These are phyloP conservation scores for Actinopyga echinites DNA, from an alignment of 53 echinoderm and acorn worm species.

Conservation along the genomic window DNA sequence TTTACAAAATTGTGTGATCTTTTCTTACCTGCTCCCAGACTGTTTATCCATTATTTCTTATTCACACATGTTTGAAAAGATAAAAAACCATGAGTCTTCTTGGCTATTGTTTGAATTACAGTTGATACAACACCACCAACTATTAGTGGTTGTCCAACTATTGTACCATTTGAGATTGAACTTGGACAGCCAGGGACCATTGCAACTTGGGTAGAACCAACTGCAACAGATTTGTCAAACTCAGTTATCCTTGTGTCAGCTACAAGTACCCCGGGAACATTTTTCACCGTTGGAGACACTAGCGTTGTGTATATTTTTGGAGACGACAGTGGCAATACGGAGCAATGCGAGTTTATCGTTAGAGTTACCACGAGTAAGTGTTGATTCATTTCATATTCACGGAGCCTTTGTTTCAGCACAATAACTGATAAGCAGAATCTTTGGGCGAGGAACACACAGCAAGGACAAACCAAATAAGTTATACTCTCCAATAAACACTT, in stretches of 20 bases:
- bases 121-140: constrained; percentile 12
- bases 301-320: constrained; percentile 34
- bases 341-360: constrained; percentile 22
- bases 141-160: neutral
- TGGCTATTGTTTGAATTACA: neutral
- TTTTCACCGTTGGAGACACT: constrained; percentile 48
- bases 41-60: neutral
- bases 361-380: constrained; percentile 23
- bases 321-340: constrained; percentile 41
- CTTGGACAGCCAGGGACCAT: constrained; percentile 15
- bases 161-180: constrained; percentile 6
- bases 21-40: too few species aligned
- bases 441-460: too few species aligned
- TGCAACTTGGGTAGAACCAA: constrained; percentile 59
- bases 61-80: neutral
- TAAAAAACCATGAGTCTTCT: neutral
- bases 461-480: too few species aligned
- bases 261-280: constrained; percentile 2
- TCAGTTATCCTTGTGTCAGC: neutral
- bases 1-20: too few species aligned
- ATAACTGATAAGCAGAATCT: too few species aligned
- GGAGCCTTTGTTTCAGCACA: too few species aligned
- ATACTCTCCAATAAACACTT: too few species aligned
- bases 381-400: too few species aligned
- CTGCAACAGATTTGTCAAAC: constrained; percentile 51